Conservation (phyloP, 2,888 invertebrate species). For the Stictocephala bisonia region DNA sequence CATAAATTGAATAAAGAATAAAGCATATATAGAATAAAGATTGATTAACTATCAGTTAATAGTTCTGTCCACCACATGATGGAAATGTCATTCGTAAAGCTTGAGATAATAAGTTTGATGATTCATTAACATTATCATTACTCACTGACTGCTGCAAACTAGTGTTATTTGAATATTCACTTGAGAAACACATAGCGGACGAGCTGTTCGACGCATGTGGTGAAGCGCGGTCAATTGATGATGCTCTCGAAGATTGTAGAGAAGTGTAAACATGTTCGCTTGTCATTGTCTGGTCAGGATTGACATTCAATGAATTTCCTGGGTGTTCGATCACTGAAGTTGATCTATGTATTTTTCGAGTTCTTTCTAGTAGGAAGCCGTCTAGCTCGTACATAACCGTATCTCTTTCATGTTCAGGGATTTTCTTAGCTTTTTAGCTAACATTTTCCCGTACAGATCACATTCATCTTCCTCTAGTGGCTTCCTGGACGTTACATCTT, state of each 20-base stretch:
- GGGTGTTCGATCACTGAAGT: conserved; percentile 14
- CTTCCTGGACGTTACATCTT: conserved; percentile 36
- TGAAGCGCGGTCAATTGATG: conserved; percentile 8
- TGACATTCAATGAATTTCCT: background rate
- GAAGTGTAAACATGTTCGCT: conserved; percentile 13
- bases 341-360: conserved; percentile 13
- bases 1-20: too few relatives aligned
- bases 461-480: conserved; percentile 64
- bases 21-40: too few relatives aligned
- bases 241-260: background rate
- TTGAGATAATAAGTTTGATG: background rate
- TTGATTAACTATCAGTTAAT: too few relatives aligned
- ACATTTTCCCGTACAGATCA: conserved; percentile 65
- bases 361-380: conserved; percentile 43
- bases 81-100: background rate
- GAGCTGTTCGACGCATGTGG: conserved; percentile 4
- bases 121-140: background rate
- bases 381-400: conserved; percentile 68
- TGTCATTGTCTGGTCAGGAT: conserved; percentile 12
- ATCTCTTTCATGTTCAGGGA: conserved; percentile 66
- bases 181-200: conserved; percentile 1
- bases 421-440: conserved; percentile 66
- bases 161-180: background rate
- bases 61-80: too few relatives aligned
- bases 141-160: background rate